Percentiles rank a stretch among this genome's conserved stretches.
Evolutionary conservation across 2,888 invertebrate species (phyloP).

Genomic region (Euproctis similis): DNA sequence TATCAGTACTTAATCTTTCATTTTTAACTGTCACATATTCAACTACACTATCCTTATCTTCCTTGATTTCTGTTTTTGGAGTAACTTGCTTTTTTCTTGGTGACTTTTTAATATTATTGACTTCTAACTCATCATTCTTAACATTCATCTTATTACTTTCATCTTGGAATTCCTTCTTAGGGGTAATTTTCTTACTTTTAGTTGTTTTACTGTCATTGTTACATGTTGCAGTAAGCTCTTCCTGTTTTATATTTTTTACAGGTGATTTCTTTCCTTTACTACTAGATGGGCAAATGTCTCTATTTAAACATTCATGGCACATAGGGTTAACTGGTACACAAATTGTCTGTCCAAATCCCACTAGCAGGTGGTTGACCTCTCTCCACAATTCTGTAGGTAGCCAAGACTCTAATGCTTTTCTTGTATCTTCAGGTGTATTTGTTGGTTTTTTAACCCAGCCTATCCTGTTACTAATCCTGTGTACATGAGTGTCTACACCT

Average conservation of each 20-base stretch:
- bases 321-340: conserved; percentile 89
- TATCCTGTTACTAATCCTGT: conserved; percentile 93
- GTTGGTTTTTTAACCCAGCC: conserved; percentile 86
- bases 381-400: conserved; percentile 89
- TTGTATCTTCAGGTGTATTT: conserved; percentile 91
- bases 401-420: conserved; percentile 89
- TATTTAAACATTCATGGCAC: conserved; percentile 89
- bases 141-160: neutral
- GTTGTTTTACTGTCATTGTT: conserved; percentile 19
- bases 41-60: conserved; percentile 9
- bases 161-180: conserved; percentile 20
- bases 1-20: conserved; percentile 4
- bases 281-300: conserved; percentile 85
- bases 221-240: conserved; percentile 16
- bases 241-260: conserved; percentile 27
- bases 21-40: conserved; percentile 9
- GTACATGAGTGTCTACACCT: conserved; percentile 98
- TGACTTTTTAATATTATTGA: too few relatives aligned
- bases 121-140: neutral
- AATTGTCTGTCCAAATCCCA: conserved; percentile 97
- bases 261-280: conserved; percentile 52
- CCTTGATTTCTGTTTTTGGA: too few relatives aligned
- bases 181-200: conserved; percentile 26
- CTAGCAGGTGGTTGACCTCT: conserved; percentile 91
- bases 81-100: too few relatives aligned